Base-by-base conservation (phyloP, 2,797 vertebrate genomes). In the Coluber constrictor region DNA sequence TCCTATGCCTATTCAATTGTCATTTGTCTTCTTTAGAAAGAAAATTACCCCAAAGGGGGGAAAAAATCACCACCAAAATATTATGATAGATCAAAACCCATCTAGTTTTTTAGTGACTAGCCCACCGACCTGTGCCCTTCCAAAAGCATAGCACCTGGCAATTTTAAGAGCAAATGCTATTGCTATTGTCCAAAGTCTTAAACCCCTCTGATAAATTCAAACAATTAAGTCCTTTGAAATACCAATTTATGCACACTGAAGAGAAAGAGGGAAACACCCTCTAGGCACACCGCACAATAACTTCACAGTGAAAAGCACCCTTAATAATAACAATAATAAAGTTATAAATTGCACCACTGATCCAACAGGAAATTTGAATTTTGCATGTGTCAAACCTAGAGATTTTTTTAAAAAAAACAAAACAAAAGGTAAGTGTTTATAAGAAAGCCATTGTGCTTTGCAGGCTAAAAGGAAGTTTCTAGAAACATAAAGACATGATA, bases 281-380 rank as follows among this genome's bases (percentile, higher is more conserved):
- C 96, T 96, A 97, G 98, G 97, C 97, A 98, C 97, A 97, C 94
- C 97, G 97, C 97, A 97, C 96, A 97, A 97, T 98, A 98, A 98
- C 97, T 94, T 97, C 95, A 96, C 93, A 96, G 96, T 59, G 92
- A 97, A 98, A 97, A 97, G 97, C 96, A 97, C 97, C 96, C 96
- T 97, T 97, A 97, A 98, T 97, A 98, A 79, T 79, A 79, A 79
- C 37, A 79, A 74, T 47, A 83, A 83, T 47, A 97, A 98, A 94
- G 97, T 97, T 98, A 98, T 97, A 98, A 98, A 98, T 98, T 97
- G 97, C 97, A 97, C 97, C 96, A 97, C 97, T 93, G 97, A 97
- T 97, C 97, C 97, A 97, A 98, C 97, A 98, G 97, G 97, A 98
- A 98, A 98, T 98, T 98, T 97, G 97, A 97, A 97, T 95, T 96